Evolutionary conservation across 2,888 invertebrate genomes (phyloP).

Genomic region (Fabriciana adippe): DNA sequence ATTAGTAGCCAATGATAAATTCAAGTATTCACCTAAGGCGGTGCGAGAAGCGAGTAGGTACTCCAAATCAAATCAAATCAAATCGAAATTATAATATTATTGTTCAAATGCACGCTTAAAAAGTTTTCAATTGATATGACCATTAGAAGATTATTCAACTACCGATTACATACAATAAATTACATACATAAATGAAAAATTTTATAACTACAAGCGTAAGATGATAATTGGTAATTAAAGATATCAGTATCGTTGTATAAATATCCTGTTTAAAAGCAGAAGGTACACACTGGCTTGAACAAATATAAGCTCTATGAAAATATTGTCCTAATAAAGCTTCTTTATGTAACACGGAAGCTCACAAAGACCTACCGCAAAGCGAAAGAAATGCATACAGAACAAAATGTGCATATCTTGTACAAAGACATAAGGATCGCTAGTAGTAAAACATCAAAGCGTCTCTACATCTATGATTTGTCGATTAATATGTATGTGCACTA

Average conservation of each 20-base stretch:
- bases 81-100: too few relatives aligned
- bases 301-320: slow-evolving; percentile 30
- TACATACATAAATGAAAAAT: too few relatives aligned
- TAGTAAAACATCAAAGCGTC: background rate
- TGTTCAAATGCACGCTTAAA: too few relatives aligned
- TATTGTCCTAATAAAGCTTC: slow-evolving; percentile 37
- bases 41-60: too few relatives aligned
- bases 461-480: background rate
- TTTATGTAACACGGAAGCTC: slow-evolving; percentile 33
- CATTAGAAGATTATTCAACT: too few relatives aligned
- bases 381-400: slow-evolving; percentile 35
- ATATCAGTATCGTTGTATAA: slow-evolving; percentile 5
- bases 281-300: slow-evolving; percentile 21
- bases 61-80: too few relatives aligned
- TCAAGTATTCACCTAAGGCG: too few relatives aligned
- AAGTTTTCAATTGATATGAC: too few relatives aligned
- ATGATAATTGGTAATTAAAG: background rate
- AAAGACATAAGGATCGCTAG: background rate
- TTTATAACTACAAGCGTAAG: too few relatives aligned
- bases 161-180: too few relatives aligned
- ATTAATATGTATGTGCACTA: background rate
- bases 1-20: too few relatives aligned
- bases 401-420: slow-evolving; percentile 22
- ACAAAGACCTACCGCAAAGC: slow-evolving; percentile 36
- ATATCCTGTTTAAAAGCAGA: slow-evolving; percentile 13